Evolutionary conservation across 2,113 vertebrate species (phyloP).

Genomic region (Erinaceus europaeus): DNA sequence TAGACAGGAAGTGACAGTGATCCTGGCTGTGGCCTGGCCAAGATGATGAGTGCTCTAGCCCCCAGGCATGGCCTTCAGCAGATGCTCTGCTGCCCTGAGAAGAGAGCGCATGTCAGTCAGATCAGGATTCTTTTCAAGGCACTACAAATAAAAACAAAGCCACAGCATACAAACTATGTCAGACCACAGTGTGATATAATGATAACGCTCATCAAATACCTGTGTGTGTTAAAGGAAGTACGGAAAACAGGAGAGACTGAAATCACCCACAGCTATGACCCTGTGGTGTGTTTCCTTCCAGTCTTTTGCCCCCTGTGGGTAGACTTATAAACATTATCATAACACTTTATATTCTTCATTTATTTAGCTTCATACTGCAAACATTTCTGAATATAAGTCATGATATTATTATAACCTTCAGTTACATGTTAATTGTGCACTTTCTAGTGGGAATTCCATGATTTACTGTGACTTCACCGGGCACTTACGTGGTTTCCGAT

Average conservation of each 20-base stretch:
- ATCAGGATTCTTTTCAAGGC: not conserved
- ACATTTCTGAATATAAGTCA: constrained; percentile 27
- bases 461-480: not conserved
- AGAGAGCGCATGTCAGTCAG: constrained; percentile 11
- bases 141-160: constrained; percentile 25
- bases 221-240: not conserved
- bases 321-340: not conserved
- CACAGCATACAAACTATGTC: not conserved
- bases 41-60: constrained; percentile 81
- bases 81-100: constrained; percentile 86
- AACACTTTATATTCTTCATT: constrained; percentile 15
- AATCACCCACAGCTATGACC: not conserved
- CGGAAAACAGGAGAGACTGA: not conserved
- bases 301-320: not conserved
- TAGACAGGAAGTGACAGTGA: constrained; percentile 78
- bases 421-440: not conserved
- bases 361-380: constrained; percentile 31
- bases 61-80: constrained; percentile 73
- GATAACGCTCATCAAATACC: not conserved
- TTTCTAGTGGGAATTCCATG: not conserved
- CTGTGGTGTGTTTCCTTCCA: constrained; percentile 17
- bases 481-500: not conserved
- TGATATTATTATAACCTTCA: not conserved
- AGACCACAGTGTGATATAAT: not conserved
- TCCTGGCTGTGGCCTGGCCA: no score